Base-by-base conservation (phyloP, 2,113 vertebrate genomes). In the Furnarius figulus region DNA sequence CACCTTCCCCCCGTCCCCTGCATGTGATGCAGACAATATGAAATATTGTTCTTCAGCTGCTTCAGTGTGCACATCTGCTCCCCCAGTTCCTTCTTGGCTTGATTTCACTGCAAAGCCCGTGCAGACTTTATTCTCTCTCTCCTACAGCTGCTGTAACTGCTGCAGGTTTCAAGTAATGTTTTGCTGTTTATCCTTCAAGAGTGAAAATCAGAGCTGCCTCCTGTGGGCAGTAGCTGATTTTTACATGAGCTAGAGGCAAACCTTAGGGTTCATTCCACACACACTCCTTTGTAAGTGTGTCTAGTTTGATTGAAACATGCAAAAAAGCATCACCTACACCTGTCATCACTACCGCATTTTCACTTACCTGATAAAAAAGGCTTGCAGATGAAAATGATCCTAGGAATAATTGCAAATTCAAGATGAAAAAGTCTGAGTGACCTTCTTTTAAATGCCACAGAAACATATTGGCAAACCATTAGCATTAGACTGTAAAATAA, bases 401-500 rank as follows among this genome's bases (percentile, higher is more conserved):
- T 20, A 44, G 39, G 15, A 84, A 63, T 31, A 86, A 86, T 2
- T 84, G 68, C 24, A 88, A 94, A 72, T 67, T 20, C 50, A 61
- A 35, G 39, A 78, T 15, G 13, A 59, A 78, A 92, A 86, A 46
- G 23, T 28, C 42, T 16, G 7, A 86, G 31, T 56, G 88, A 39
- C 72, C 44, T 80, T 53, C 15, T 92, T 86, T 93, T 75, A 85
- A 93, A 72, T n/a, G 47, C 5, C 61, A 56, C 47, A 30, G 37
- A 72, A 91, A 81, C 3, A 7, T 82, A 68, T 66, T 33, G 31
- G 31, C 33, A 88, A 78, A 89, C 71, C 59, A 86, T 78, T 95
- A 53, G 77, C 76, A 61, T 23, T 74, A 75, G 61, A 21, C 75
- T 93, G 65, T 50, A 93, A 96, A 88, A 96, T 79, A 80, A 94